A percentile compares a stretch with the other conserved stretches of the same genome.
phyloP scores from a whole-genome alignment of 1,140 invertebrate genomes.

The Epicauta chinensis region DNA sequence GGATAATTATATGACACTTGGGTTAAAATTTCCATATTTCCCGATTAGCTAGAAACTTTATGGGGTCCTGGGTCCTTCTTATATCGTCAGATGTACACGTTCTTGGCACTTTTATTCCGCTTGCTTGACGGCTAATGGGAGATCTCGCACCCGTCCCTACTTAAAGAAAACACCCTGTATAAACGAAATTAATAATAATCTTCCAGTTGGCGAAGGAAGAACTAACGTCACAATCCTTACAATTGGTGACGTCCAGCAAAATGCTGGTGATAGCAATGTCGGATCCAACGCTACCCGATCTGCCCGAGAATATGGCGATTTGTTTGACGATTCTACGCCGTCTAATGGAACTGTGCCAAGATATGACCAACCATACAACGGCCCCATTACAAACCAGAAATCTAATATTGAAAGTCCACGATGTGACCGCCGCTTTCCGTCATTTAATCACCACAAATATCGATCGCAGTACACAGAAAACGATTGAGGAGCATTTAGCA shows the following conservation, averaged over 20 bases:
- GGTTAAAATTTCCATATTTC: no score
- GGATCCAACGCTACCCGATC: constrained; percentile 50
- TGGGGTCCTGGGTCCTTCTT: no score
- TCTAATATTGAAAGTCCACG: constrained; percentile 70
- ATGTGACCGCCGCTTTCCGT: constrained; percentile 72
- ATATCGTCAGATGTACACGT: no score
- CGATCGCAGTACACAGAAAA: constrained; percentile 42
- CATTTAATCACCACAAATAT: constrained; percentile 58
- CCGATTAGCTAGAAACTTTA: no score
- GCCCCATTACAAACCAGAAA: constrained; percentile 71
- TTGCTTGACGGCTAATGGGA: no score
- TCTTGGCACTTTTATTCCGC: no score
- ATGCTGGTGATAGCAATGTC: constrained; percentile 74
- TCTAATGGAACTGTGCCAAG: constrained; percentile 62
- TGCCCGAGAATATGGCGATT: constrained; percentile 58
- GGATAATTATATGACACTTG: no score
- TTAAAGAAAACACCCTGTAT: no score
- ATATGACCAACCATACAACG: constrained; percentile 66
- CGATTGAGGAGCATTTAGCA: constrained; percentile 57
- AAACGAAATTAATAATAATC: neutral
- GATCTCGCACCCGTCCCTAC: no score
- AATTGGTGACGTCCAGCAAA: constrained; percentile 77
- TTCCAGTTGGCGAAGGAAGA: constrained; percentile 63
- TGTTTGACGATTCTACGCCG: constrained; percentile 63
- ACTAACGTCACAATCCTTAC: constrained; percentile 70